Conservation (phyloP, 2,797 vertebrate species). For the Phylloscopus collybita region DNA sequence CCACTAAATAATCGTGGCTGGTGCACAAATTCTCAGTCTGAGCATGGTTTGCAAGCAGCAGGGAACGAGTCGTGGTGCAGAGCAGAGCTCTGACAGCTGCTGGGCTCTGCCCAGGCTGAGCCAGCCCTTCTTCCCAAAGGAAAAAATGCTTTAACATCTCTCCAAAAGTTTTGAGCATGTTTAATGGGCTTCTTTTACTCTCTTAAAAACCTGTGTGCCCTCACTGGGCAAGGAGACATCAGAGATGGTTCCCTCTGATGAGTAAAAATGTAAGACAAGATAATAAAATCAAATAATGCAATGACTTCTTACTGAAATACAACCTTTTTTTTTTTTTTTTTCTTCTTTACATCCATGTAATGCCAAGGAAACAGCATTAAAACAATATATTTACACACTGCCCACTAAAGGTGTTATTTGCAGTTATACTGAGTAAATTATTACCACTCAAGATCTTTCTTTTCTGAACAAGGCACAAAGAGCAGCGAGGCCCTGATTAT, state of each 20-base stretch:
- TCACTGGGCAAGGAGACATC: neutral
- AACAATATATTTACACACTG: no score
- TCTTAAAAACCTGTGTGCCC: neutral
- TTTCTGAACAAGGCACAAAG: no score
- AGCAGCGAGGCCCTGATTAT: no score
- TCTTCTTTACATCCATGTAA: no score
- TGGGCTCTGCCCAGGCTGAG: neutral
- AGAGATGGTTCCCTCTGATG: neutral
- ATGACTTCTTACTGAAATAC: no score
- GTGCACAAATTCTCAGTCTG: neutral
- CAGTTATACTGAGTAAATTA: no score
- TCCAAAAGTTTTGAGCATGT: neutral
- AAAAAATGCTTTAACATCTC: neutral
- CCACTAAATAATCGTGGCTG: neutral
- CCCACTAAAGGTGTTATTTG: no score
- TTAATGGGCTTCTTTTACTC: neutral
- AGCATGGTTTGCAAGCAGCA: neutral
- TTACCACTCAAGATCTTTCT: no score
- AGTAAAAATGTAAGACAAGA: neutral
- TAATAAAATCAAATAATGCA: no score
- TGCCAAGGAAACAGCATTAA: no score
- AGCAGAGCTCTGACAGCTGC: neutral
- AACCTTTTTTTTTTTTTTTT: no score
- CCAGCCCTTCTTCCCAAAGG: neutral
- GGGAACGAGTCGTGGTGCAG: fast-evolving